Conservation (phyloP, 1,140 invertebrate genomes). For the Halesus radiatus region DNA sequence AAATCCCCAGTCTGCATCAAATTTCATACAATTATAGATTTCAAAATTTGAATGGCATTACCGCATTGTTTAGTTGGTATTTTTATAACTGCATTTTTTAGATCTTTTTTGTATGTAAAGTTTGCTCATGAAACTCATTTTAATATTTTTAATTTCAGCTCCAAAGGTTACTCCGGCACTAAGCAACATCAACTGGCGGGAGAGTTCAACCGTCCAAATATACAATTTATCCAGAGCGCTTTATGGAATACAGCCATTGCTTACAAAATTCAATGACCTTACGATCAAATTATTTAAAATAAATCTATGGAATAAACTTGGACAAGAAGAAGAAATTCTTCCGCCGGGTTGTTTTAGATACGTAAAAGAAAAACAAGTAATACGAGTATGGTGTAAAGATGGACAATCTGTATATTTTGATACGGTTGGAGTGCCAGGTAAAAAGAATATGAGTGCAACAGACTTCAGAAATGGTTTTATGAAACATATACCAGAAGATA, state of each 20-base stretch:
- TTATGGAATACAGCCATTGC: slow-evolving; percentile 74
- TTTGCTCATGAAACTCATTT: too few species aligned
- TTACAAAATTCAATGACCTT: slow-evolving; percentile 72
- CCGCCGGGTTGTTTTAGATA: slow-evolving; percentile 69
- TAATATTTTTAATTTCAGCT: slow-evolving; percentile 70
- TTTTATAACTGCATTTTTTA: too few species aligned
- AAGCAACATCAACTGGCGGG: slow-evolving; percentile 75
- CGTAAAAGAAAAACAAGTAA: slow-evolving; percentile 65
- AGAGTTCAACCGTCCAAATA: slow-evolving; percentile 73
- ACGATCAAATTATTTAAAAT: slow-evolving; percentile 58
- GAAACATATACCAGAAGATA: slow-evolving; percentile 63
- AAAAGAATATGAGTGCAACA: slow-evolving; percentile 73
- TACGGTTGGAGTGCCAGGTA: slow-evolving; percentile 72
- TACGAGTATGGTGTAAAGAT: slow-evolving; percentile 74
- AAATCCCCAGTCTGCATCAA: too few species aligned
- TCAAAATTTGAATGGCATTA: too few species aligned
- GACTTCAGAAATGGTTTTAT: slow-evolving; percentile 82
- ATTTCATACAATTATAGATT: too few species aligned
- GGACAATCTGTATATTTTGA: slow-evolving; percentile 72
- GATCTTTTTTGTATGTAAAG: too few species aligned
- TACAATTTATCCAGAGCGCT: slow-evolving; percentile 79
- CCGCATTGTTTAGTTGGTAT: too few species aligned
- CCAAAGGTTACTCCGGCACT: slow-evolving; percentile 76
- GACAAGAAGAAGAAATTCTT: slow-evolving; percentile 13
- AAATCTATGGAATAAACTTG: slow-evolving; percentile 58